These are phyloP conservation scores for Australoheros facetus DNA, from an alignment of 2,797 vertebrate species.

Conservation along the genomic window DNA sequence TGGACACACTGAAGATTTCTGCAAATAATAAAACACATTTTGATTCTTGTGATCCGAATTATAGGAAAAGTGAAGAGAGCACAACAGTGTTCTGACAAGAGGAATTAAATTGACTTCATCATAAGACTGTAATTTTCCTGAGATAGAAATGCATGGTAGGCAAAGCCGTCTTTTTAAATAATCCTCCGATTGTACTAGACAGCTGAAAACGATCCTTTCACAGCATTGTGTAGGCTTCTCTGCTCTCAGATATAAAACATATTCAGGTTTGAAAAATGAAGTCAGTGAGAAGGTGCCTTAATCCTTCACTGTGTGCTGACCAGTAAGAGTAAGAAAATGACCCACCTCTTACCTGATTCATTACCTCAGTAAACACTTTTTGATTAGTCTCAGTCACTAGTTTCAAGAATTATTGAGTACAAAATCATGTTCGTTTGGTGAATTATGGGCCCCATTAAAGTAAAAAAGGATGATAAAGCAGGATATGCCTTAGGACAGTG, in stretches of 20 bases:
- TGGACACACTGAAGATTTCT: not conserved
- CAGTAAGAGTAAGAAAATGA: not conserved
- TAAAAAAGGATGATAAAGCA: not conserved
- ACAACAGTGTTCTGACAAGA: constrained; percentile 19
- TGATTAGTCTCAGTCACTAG: not conserved
- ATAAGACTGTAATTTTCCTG: constrained; percentile 4
- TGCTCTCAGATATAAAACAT: not conserved
- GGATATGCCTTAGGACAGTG: not conserved
- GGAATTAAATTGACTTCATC: constrained; percentile 27
- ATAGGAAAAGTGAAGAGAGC: constrained; percentile 11
- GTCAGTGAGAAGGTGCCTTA: not conserved
- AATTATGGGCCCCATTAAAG: not conserved
- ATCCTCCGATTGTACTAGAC: not conserved
- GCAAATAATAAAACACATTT: constrained; percentile 4
- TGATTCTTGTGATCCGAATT: constrained; percentile 17
- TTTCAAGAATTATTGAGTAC: not conserved
- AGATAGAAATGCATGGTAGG: not conserved
- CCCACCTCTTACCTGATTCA: not conserved
- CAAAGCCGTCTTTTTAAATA: constrained; percentile 6
- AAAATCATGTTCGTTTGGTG: not conserved
- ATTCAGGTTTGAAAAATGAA: not conserved
- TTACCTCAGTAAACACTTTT: not conserved
- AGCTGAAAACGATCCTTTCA: not conserved
- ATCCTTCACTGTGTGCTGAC: not conserved
- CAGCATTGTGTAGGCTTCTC: not conserved